A percentile compares a stretch with the other conserved stretches of the same genome.
phyloP scores from a whole-genome alignment of 1,140 invertebrate species.

The Sipha flava region DNA sequence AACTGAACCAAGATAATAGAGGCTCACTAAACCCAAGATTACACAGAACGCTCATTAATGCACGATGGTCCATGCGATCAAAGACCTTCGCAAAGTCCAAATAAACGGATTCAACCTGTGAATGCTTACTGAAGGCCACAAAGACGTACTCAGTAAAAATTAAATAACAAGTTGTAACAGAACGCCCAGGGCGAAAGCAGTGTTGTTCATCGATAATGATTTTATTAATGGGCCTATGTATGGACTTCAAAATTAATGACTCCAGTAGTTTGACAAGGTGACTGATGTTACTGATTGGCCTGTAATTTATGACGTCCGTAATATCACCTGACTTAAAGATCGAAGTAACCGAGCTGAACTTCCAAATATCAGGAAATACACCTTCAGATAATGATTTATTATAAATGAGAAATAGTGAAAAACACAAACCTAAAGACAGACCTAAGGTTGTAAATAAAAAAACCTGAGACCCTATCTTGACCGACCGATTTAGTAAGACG shows the following conservation, averaged over 20 bases:
- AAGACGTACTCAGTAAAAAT: too few species aligned
- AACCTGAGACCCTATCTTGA: background rate
- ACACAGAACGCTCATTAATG: too few species aligned
- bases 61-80: background rate
- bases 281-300: constrained; percentile 38
- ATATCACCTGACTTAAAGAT: constrained; percentile 39
- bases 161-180: background rate
- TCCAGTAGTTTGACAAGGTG: constrained; percentile 41
- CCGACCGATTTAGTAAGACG: background rate
- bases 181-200: background rate
- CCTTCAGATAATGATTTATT: background rate
- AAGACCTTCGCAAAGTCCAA: too few species aligned
- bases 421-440: background rate
- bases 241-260: constrained; percentile 35
- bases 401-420: background rate
- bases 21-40: too few species aligned
- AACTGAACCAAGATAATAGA: too few species aligned
- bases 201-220: background rate
- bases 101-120: too few species aligned
- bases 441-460: background rate
- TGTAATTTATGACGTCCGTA: constrained; percentile 37
- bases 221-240: background rate
- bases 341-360: constrained; percentile 37
- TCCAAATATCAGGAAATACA: constrained; percentile 36
- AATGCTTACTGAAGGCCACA: too few species aligned